Base-by-base conservation (phyloP, 2,113 vertebrate species). In the Chloroceryle aenea region DNA sequence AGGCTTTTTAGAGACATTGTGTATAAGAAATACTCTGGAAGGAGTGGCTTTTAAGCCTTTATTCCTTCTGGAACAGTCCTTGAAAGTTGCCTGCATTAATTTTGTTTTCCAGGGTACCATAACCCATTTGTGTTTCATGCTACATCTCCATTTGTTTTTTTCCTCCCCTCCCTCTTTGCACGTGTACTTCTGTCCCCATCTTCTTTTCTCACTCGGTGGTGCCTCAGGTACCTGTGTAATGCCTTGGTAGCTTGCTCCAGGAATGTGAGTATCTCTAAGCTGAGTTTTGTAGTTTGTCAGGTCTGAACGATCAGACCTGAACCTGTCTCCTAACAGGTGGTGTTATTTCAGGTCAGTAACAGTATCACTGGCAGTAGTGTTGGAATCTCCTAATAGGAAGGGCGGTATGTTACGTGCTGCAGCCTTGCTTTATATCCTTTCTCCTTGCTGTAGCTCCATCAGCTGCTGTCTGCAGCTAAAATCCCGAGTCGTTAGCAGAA, bases 171-270 rank as follows among this genome's bases (percentile, higher is more conserved):
- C 5, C 12, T 69, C 0, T 55, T 81, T 90, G n/a, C 36, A 40
- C 1, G 0, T 68, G 8, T 73, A n/a, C 32, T 56, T 2, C 43
- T 83, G 20, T 56, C 34, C 38, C 12, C 23, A 7, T 32, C 12
- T 45, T n/a, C 3, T 61, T 25, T 22, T 84, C 32, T 68, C 26
- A 5, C 53, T 88, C 52, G 2, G 14, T 75, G 20, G 2, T 87
- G 7, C 56, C n/a, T 53, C 27, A 9, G 56, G 17, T 85, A 8
- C 38, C 55, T 36, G 10, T 53, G 22, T 59, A 42, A 20, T 42
- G 29, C 50, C 43, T 52, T 30, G 10, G 17, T 40, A 47, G 45
- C 23, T 90, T 69, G 4, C 66, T 86, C 25, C 34, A 67, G 55
- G 63, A 95, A 20, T 34, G 61, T 12, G 14, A 29, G 12, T 62